Evolutionary conservation across 1,140 invertebrate species (phyloP).

Genomic region (Homalodisca vitripennis): DNA sequence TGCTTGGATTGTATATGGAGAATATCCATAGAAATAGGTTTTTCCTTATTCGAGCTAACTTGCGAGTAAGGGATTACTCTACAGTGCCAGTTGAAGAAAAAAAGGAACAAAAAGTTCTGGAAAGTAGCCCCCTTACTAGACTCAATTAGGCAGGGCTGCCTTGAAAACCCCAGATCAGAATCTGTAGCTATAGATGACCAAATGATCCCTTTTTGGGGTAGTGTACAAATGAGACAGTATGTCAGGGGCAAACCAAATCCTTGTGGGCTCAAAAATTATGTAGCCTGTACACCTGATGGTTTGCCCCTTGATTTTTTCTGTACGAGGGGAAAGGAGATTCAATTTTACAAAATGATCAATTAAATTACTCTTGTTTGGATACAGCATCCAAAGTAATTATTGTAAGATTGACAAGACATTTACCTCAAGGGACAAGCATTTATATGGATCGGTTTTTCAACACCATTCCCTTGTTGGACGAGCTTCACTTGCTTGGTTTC

Average conservation of each 20-base stretch:
- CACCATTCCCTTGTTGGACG: conserved; percentile 24
- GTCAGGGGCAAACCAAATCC: conserved; percentile 36
- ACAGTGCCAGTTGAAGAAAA: conserved; percentile 32
- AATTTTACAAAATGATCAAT: not conserved
- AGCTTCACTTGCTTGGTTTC: conserved; percentile 17
- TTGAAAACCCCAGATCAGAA: conserved; percentile 21
- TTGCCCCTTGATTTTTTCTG: conserved; percentile 34
- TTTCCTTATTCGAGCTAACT: not conserved
- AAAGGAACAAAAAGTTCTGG: conserved; percentile 28
- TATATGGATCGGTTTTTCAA: conserved; percentile 34
- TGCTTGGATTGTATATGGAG: no score
- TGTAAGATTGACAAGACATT: conserved; percentile 23
- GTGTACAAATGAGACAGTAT: conserved; percentile 5
- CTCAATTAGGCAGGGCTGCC: conserved; percentile 25
- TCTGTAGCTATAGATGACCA: conserved; percentile 35
- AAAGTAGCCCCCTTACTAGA: conserved; percentile 34
- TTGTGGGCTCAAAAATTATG: conserved; percentile 36
- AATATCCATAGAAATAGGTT: no score
- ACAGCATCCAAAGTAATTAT: conserved; percentile 19
- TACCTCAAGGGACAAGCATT: conserved; percentile 8
- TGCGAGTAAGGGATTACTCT: not conserved
- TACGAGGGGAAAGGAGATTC: conserved; percentile 34
- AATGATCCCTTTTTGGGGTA: conserved; percentile 35
- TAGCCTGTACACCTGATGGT: conserved; percentile 32
- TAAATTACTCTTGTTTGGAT: conserved; percentile 20